phyloP scores from a whole-genome alignment of 2,888 invertebrate genomes.

The Ganaspis brasiliensis region DNA sequence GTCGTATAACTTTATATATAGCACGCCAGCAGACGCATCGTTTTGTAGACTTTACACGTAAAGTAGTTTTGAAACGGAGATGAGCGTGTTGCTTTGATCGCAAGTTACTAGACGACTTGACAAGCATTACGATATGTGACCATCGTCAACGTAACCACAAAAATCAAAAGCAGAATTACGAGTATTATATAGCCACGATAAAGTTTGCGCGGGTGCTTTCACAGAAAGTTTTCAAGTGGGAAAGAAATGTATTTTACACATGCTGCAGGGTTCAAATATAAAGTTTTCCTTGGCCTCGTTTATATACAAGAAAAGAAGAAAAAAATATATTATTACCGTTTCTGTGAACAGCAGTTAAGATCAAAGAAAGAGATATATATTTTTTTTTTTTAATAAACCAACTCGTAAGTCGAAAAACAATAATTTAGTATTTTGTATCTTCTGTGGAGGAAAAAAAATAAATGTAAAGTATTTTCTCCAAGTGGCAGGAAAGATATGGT shows the following conservation, averaged over 20 bases:
- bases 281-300: no score
- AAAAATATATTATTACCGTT: neutral
- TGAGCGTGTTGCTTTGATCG: conserved; percentile 56
- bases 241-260: neutral
- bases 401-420: neutral
- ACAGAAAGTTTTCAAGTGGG: neutral
- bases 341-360: conserved; percentile 10
- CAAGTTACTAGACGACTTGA: conserved; percentile 5
- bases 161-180: conserved; percentile 31
- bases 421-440: neutral
- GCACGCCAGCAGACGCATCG: conserved; percentile 55
- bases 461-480: conserved; percentile 7
- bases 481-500: neutral
- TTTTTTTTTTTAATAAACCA: conserved; percentile 5
- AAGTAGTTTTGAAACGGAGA: conserved; percentile 46
- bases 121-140: conserved; percentile 39
- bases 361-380: conserved; percentile 20
- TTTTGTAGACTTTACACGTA: conserved; percentile 44
- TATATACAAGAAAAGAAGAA: no score
- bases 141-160: neutral
- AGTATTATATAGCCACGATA: conserved; percentile 19
- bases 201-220: neutral
- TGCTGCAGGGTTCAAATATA: no score
- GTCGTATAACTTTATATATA: conserved; percentile 64
- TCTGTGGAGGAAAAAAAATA: neutral